A percentile compares a stretch with the other conserved stretches of the same genome.
Evolutionary conservation across 2,888 invertebrate genomes (phyloP).

Genomic region (Conchocele bisecta): DNA sequence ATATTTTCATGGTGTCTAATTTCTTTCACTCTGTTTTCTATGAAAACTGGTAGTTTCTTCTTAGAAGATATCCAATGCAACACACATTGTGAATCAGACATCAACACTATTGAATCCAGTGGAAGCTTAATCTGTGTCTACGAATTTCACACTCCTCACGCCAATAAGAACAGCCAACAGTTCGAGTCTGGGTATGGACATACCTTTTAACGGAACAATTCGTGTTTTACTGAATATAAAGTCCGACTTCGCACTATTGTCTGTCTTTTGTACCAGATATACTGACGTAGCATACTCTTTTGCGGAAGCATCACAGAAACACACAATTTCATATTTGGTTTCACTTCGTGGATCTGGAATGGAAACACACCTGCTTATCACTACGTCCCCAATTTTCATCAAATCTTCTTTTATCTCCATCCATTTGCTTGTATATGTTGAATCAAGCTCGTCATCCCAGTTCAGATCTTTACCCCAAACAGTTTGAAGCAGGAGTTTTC

Average conservation of each 20-base stretch:
- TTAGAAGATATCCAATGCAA: neutral
- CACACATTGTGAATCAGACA: conserved; percentile 1
- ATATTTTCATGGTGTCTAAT: no score
- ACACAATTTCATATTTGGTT: conserved; percentile 2
- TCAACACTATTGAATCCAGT: neutral
- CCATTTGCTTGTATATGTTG: neutral
- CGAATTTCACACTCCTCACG: neutral
- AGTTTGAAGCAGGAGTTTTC: neutral
- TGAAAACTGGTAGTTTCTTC: neutral
- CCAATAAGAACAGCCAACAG: neutral
- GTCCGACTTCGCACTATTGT: neutral
- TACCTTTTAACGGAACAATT: conserved; percentile 13
- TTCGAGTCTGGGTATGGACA: no score
- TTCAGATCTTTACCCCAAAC: neutral
- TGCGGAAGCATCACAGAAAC: no score
- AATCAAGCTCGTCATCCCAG: neutral
- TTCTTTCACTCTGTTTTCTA: no score
- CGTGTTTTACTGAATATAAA: conserved; percentile 25
- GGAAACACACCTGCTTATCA: no score
- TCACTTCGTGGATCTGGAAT: neutral
- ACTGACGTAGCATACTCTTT: no score
- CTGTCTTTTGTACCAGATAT: no score
- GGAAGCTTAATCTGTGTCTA: neutral
- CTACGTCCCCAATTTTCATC: neutral
- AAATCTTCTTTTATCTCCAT: neutral